A percentile compares a stretch with the other conserved stretches of the same genome.
Conservation (phyloP, 2,888 invertebrate genomes). For the Synanthedon andrenaeformis region DNA sequence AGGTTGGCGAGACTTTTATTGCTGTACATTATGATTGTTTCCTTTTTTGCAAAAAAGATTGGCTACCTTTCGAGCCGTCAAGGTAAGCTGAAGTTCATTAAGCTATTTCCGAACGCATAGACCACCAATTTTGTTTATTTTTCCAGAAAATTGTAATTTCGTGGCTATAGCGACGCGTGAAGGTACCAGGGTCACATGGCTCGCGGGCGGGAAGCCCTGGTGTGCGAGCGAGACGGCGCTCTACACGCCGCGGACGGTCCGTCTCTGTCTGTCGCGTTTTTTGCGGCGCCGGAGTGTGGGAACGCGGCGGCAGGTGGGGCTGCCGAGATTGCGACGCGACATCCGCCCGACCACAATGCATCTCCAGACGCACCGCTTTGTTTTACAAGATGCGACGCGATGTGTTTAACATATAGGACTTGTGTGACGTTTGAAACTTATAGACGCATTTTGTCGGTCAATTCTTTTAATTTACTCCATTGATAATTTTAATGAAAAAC, state of each 20-base stretch:
- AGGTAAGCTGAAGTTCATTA: constrained; percentile 3
- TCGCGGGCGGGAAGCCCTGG: constrained; percentile 41
- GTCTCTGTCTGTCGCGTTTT: constrained; percentile 59
- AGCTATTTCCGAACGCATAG: not conserved
- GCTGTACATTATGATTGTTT: constrained; percentile 8
- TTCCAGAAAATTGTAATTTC: constrained; percentile 52
- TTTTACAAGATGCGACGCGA: constrained; percentile 52
- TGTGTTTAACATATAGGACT: constrained; percentile 50
- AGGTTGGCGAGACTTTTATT: constrained; percentile 43
- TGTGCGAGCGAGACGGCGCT: constrained; percentile 42
- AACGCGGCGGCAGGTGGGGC: constrained; percentile 68
- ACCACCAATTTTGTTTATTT: constrained; percentile 27
- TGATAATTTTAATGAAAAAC: constrained; percentile 4
- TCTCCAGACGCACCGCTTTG: constrained; percentile 50
- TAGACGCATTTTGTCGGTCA: constrained; percentile 14
- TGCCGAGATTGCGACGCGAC: constrained; percentile 69
- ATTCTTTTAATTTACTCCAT: constrained; percentile 4
- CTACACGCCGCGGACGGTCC: constrained; percentile 24
- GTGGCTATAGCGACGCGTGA: constrained; percentile 27
- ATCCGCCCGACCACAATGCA: constrained; percentile 68
- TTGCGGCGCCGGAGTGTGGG: constrained; percentile 71
- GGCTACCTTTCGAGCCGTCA: constrained; percentile 6
- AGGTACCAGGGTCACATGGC: constrained; percentile 24
- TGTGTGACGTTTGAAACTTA: constrained; percentile 34
- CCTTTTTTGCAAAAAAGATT: not conserved